phyloP scores from a whole-genome alignment of 2,888 invertebrate species.

The Nipponacmea schrenckii region DNA sequence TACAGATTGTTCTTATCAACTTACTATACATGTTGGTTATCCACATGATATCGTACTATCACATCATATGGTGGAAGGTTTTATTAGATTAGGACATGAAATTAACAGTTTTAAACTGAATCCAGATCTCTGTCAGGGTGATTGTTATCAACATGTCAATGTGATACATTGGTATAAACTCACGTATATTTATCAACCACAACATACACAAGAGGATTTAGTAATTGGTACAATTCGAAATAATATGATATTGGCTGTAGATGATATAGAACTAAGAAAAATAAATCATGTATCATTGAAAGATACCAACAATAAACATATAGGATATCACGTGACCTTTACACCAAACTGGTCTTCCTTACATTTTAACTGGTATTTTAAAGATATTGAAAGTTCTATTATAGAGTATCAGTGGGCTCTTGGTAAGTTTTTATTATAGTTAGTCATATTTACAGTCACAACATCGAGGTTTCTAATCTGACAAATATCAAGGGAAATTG shows the following conservation, averaged over 20 bases:
- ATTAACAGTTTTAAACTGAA: constrained; percentile 22
- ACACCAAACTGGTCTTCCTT: constrained; percentile 26
- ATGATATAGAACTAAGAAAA: constrained; percentile 8
- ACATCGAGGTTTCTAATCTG: no score
- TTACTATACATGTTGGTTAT: constrained; percentile 18
- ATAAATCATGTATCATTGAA: constrained; percentile 15
- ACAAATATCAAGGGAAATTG: no score
- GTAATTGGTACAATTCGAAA: neutral
- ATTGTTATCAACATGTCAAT: constrained; percentile 20
- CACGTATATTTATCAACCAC: neutral
- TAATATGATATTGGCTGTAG: constrained; percentile 16
- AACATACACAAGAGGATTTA: neutral
- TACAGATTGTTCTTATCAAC: constrained; percentile 6
- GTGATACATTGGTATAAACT: constrained; percentile 26
- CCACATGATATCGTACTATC: constrained; percentile 12
- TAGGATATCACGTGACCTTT: constrained; percentile 14
- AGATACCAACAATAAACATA: neutral
- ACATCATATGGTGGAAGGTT: constrained; percentile 22
- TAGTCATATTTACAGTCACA: no score
- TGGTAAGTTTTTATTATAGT: constrained; percentile 15
- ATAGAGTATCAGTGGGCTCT: constrained; percentile 28
- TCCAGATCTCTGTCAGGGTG: constrained; percentile 24
- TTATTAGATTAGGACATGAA: constrained; percentile 25
- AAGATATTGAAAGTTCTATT: constrained; percentile 20
- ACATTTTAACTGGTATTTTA: constrained; percentile 28